Base-by-base conservation (phyloP, 1,140 invertebrate genomes). In the Leptopilina boulardi region DNA sequence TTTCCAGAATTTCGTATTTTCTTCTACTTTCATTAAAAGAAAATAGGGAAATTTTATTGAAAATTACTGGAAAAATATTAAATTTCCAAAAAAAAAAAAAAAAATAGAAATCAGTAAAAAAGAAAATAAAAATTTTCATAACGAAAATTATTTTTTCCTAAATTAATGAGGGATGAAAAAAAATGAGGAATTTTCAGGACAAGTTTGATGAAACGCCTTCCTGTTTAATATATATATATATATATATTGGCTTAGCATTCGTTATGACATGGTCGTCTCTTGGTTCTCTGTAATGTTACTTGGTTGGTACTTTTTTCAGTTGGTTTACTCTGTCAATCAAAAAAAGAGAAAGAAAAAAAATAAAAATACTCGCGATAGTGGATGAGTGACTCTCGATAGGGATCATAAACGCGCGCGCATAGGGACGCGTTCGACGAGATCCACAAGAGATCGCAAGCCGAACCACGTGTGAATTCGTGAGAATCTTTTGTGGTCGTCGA, bases 401-500 rank as follows among this genome's bases (percentile, higher is more conserved):
- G 59, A 66, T 66, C 59, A 66, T 66, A 66, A 66, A 66, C 59
- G 59, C n/a, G n/a, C n/a, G n/a, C n/a, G n/a, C 26, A 66, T 66
- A 66, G 59, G 59, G 59, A 66, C 59, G 59, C 59, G 59, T 66
- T 66, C 59, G 59, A 66, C 59, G 56, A 30, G 56, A 59, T 66
- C 54, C 56, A 26, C n/a, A n/a, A n/a, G n/a, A 30, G 59, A 66
- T 66, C 54, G 54, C 54, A 59, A 59, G 21, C 54, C 77, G 76
- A 80, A 77, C 77, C 82, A 83, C 82, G 87, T 85, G 84, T 86
- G 86, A 89, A 88, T 87, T 89, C 87, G 87, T 87, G 86, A 89
- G 86, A 87, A 87, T 86, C 82, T 88, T 84, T 88, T 88, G 83
- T 84, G 83, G 84, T 85, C 86, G 84, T 83, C 84, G 84, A 86